These are phyloP conservation scores for Marasmarcha lunaedactyla DNA, from an alignment of 2,888 invertebrate genomes.

Conservation along the genomic window DNA sequence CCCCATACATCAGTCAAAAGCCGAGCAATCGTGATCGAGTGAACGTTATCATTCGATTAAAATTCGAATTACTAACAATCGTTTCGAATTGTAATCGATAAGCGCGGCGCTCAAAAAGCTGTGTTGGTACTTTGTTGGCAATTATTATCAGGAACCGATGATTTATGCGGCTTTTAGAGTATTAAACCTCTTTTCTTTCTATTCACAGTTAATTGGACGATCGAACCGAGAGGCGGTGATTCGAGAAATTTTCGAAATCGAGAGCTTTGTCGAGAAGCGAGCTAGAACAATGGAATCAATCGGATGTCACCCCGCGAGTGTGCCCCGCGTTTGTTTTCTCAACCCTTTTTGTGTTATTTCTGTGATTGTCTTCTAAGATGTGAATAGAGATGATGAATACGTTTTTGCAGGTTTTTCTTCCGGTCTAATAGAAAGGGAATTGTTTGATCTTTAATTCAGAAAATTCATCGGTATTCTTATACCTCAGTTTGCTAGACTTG, in stretches of 20 bases:
- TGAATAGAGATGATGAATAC: too few species aligned
- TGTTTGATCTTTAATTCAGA: too few species aligned
- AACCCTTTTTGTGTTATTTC: too few species aligned
- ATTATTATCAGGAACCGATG: conserved; percentile 47
- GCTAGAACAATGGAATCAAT: conserved; percentile 51
- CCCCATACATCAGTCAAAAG: background rate
- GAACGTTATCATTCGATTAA: conserved; percentile 3
- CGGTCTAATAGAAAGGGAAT: too few species aligned
- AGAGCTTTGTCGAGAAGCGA: conserved; percentile 31
- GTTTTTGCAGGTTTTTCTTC: too few species aligned
- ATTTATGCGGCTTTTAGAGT: conserved; percentile 51
- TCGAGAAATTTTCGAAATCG: conserved; percentile 20
- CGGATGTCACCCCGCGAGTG: conserved; percentile 8
- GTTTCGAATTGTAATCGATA: conserved; percentile 25
- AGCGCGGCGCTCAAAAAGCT: conserved; percentile 4
- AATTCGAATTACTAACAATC: conserved; percentile 19
- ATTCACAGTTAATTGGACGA: conserved; percentile 60
- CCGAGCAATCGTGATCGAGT: background rate
- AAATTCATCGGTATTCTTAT: too few species aligned
- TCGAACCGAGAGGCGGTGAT: conserved; percentile 37
- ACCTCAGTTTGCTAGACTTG: too few species aligned
- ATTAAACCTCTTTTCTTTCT: conserved; percentile 58
- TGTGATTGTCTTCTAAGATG: too few species aligned
- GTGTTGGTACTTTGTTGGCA: conserved; percentile 20
- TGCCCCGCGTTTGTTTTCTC: too few species aligned